phyloP scores from a whole-genome alignment of 1,140 invertebrate genomes.

The Drosophila arawakana region DNA sequence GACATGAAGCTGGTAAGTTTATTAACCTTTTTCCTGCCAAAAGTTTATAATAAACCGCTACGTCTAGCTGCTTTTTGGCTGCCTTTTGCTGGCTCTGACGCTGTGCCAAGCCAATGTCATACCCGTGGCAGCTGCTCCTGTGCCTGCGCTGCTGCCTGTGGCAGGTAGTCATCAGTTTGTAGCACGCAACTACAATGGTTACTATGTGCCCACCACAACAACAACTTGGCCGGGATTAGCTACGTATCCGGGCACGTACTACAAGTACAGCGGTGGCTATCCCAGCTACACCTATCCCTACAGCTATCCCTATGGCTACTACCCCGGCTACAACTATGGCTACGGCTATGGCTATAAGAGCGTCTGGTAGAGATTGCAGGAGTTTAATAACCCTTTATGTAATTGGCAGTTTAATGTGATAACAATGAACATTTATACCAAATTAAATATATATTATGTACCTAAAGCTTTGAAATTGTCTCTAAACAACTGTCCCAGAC shows the following conservation, averaged over 20 bases:
- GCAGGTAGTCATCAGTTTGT: slow-evolving; percentile 70
- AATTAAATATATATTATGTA: slow-evolving; percentile 6
- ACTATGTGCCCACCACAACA: slow-evolving; percentile 46
- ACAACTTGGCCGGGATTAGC: slow-evolving; percentile 40
- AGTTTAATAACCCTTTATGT: neutral
- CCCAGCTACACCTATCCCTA: slow-evolving; percentile 52
- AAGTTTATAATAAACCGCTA: neutral
- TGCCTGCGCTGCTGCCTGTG: slow-evolving; percentile 49
- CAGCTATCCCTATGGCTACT: slow-evolving; percentile 55
- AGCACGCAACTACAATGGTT: slow-evolving; percentile 61
- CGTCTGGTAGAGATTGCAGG: slow-evolving; percentile 48
- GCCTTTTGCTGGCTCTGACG: slow-evolving; percentile 40
- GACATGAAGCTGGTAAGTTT: slow-evolving; percentile 64
- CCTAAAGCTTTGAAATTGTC: too few species aligned
- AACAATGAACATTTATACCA: slow-evolving; percentile 39
- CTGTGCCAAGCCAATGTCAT: slow-evolving; percentile 51
- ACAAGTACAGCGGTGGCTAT: slow-evolving; percentile 53
- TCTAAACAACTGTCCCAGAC: neutral
- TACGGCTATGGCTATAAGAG: slow-evolving; percentile 71
- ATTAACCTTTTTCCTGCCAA: neutral
- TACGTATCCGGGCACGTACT: slow-evolving; percentile 58
- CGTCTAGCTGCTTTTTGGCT: slow-evolving; percentile 28
- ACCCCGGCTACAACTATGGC: slow-evolving; percentile 61
- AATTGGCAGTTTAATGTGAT: slow-evolving; percentile 56
- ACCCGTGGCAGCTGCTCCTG: slow-evolving; percentile 22